A percentile compares a stretch with the other conserved stretches of the same genome.
These are phyloP conservation scores for Platerodrilus igneus DNA, from an alignment of 2,888 invertebrate species.

Conservation along the genomic window DNA sequence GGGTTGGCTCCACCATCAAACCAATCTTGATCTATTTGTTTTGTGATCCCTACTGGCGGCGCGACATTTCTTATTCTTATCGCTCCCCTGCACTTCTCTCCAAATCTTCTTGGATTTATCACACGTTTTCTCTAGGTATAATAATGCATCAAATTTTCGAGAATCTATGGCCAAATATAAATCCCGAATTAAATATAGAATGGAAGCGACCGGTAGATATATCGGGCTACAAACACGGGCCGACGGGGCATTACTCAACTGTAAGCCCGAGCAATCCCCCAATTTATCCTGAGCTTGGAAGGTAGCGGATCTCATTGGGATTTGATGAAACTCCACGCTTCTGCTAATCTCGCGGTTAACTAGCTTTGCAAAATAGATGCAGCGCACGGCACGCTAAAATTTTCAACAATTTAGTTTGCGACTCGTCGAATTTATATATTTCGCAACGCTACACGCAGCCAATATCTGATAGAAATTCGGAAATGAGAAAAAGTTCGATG, in stretches of 20 bases:
- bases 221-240: conserved; percentile 47
- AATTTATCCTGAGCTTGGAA: conserved; percentile 48
- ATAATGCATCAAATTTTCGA: conserved; percentile 48
- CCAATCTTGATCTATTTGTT: conserved; percentile 50
- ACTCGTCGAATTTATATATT: conserved; percentile 5
- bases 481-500: conserved; percentile 43
- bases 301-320: conserved; percentile 50
- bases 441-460: conserved; percentile 15
- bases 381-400: too few species aligned
- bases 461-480: conserved; percentile 42
- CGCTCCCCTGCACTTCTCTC: conserved; percentile 43
- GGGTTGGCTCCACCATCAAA: too few species aligned
- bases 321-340: conserved; percentile 49
- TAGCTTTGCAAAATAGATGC: conserved; percentile 49
- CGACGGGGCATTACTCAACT: conserved; percentile 49
- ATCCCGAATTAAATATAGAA: conserved; percentile 51
- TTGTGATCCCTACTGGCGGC: conserved; percentile 47
- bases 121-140: conserved; percentile 46
- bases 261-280: conserved; percentile 49
- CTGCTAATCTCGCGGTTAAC: conserved; percentile 50
- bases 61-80: conserved; percentile 45
- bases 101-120: conserved; percentile 37
- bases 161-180: conserved; percentile 48
- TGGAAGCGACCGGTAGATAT: conserved; percentile 44
- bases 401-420: too few species aligned